phyloP scores from a whole-genome alignment of 2,113 vertebrate species.

The Oreocharis arfaki region DNA sequence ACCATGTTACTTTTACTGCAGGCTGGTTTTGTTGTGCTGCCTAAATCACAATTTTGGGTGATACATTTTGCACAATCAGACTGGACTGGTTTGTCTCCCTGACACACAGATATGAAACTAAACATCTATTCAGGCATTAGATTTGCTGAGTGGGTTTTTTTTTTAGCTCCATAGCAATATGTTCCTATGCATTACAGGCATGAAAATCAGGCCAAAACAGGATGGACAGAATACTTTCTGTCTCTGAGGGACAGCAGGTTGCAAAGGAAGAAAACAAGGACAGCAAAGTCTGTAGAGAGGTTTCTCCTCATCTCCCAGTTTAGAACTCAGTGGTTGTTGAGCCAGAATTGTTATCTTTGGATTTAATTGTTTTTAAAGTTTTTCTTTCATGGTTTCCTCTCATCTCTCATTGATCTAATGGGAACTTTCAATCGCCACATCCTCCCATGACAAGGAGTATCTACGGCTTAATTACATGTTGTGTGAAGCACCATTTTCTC shows the following conservation, averaged over 20 bases:
- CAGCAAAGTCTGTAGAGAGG: background rate
- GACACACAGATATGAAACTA: background rate
- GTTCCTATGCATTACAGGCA: background rate
- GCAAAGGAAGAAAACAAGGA: background rate
- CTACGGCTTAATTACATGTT: background rate
- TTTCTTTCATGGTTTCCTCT: background rate
- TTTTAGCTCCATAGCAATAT: background rate
- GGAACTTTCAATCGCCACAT: background rate
- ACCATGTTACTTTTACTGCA: background rate
- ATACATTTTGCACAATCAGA: background rate
- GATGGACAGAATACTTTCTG: background rate
- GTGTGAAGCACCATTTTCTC: background rate
- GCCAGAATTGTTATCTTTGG: background rate
- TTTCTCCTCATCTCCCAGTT: background rate
- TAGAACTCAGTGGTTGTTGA: background rate
- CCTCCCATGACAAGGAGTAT: background rate
- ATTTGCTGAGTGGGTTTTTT: background rate
- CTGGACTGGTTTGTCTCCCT: background rate
- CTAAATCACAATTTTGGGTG: background rate
- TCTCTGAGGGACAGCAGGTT: background rate
- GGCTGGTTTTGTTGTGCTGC: background rate
- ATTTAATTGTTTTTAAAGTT: background rate
- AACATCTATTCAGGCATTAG: background rate
- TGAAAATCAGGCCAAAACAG: background rate
- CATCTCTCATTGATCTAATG: background rate